These are phyloP conservation scores for Halichondria panicea DNA, from an alignment of 37 sponge, comb jelly and placozoan species.

Conservation along the genomic window DNA sequence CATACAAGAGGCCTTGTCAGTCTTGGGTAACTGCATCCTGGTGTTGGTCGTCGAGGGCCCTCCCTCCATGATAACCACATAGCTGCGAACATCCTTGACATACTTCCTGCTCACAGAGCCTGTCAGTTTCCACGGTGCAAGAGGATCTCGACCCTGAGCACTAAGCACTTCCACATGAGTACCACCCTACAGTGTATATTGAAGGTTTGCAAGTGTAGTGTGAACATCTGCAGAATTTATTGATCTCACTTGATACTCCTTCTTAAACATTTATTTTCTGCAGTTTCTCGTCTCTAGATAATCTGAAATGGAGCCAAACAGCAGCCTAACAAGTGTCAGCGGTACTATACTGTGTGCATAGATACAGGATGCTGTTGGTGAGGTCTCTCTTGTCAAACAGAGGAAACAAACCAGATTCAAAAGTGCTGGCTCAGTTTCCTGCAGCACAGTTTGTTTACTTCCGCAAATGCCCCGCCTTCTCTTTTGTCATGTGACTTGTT, in stretches of 20 bases:
- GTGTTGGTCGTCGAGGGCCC: constrained; percentile 64
- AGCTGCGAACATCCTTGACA: constrained; percentile 68
- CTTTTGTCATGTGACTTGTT: too few relatives aligned
- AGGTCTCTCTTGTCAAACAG: background rate
- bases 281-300: too few relatives aligned
- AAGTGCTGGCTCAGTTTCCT: too few relatives aligned
- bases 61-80: constrained; percentile 79
- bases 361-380: background rate
- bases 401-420: background rate
- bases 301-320: too few relatives aligned
- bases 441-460: too few relatives aligned
- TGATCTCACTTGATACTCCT: constrained; percentile 46
- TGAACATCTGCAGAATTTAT: background rate
- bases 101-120: constrained; percentile 57
- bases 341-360: background rate
- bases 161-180: constrained; percentile 60
- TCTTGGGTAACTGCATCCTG: constrained; percentile 78
- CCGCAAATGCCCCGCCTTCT: too few relatives aligned
- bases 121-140: constrained; percentile 12
- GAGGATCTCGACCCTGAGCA: constrained; percentile 70
- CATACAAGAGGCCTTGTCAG: constrained; percentile 69
- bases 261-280: constrained; percentile 50
- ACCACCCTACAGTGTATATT: constrained; percentile 59
- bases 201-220: background rate
- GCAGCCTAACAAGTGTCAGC: background rate